Conservation (phyloP, 2,888 invertebrate genomes). For the Pterostichus niger region DNA sequence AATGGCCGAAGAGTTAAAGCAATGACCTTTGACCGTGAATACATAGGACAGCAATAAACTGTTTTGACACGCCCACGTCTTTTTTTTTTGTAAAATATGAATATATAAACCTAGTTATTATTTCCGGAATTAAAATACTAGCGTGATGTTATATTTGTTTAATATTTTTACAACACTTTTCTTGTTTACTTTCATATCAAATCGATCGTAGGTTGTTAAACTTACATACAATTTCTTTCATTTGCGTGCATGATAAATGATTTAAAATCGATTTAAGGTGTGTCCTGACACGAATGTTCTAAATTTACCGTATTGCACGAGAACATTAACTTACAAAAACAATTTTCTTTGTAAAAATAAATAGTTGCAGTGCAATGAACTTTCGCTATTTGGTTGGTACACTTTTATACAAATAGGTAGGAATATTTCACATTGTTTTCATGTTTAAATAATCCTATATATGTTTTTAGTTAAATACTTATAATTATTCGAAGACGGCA, state of each 20-base stretch:
- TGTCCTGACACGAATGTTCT: slow-evolving; percentile 37
- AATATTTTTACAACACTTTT: not conserved
- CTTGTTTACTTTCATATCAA: slow-evolving; percentile 25
- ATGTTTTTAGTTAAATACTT: not conserved
- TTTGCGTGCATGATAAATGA: slow-evolving; percentile 31
- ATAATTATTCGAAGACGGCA: not conserved
- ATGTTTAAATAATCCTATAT: not conserved
- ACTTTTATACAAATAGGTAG: not conserved
- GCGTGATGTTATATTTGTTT: not conserved
- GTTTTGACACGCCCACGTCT: no score
- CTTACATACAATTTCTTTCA: slow-evolving; percentile 10
- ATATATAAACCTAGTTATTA: no score
- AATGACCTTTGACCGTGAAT: no score
- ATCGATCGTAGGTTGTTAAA: slow-evolving; percentile 29
- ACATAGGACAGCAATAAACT: no score
- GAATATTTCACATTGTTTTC: no score
- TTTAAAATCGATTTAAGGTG: not conserved
- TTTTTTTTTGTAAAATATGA: no score
- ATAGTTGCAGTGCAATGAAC: slow-evolving; percentile 36
- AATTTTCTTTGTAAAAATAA: slow-evolving; percentile 27
- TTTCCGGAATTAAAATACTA: no score
- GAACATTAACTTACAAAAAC: slow-evolving; percentile 20
- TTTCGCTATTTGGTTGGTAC: not conserved
- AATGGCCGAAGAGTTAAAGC: no score
- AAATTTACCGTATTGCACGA: slow-evolving; percentile 26